Evolutionary conservation across 2,113 vertebrate genomes (phyloP).

Genomic region (Perca fluviatilis): DNA sequence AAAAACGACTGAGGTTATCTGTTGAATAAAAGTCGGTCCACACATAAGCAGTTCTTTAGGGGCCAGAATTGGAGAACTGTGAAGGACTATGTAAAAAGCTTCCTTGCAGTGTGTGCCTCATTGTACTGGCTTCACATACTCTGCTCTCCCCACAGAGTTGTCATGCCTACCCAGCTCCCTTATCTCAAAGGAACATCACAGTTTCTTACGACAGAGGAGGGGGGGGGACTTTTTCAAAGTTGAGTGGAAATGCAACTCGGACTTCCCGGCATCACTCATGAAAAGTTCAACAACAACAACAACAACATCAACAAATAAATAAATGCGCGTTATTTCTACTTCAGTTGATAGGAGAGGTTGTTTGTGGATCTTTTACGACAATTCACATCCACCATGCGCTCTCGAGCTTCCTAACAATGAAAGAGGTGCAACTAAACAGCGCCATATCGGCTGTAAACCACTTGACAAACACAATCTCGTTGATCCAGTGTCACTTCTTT

Average conservation of each 20-base stretch:
- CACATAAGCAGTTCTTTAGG: conserved; percentile 51
- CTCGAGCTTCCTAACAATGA: conserved; percentile 68
- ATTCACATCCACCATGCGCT: conserved; percentile 74
- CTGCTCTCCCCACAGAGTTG: conserved; percentile 82
- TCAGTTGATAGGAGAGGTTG: conserved; percentile 57
- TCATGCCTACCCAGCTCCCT: conserved; percentile 84
- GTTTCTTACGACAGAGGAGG: conserved; percentile 69
- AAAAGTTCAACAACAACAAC: conserved; percentile 48
- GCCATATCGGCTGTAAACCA: conserved; percentile 54
- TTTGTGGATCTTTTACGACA: conserved; percentile 49
- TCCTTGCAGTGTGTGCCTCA: conserved; percentile 82
- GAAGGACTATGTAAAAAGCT: conserved; percentile 76
- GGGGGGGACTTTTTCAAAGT: conserved; percentile 59
- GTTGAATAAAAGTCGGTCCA: conserved; percentile 69
- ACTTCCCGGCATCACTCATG: conserved; percentile 62
- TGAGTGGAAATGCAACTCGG: conserved; percentile 67
- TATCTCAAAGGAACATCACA: conserved; percentile 86
- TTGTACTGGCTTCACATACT: conserved; percentile 83
- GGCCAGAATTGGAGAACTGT: conserved; percentile 64
- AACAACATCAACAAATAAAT: conserved; percentile 42
- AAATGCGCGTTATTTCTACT: conserved; percentile 6
- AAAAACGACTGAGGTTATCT: conserved; percentile 64
- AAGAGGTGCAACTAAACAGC: conserved; percentile 67
- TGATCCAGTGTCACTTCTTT: conserved; percentile 38
- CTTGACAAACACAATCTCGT: conserved; percentile 48